A percentile compares a stretch with the other conserved stretches of the same genome.
phyloP scores from a whole-genome alignment of 1,140 invertebrate genomes.

The Nebria ingens region DNA sequence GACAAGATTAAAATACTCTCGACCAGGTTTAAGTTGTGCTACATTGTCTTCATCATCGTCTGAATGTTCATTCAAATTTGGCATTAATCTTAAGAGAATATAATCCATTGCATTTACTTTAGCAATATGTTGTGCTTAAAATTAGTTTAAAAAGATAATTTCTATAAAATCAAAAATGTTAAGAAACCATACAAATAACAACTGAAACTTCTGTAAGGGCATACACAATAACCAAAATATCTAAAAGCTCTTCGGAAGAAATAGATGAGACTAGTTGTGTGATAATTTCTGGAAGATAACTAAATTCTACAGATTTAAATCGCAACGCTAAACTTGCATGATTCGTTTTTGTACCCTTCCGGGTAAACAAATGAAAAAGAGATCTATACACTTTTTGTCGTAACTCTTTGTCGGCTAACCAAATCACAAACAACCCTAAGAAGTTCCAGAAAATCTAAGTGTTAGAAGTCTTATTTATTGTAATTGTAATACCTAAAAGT shows the following conservation, averaged over 20 bases:
- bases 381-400: not conserved
- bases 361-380: not conserved
- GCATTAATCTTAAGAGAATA: not conserved
- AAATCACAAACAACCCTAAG: not conserved
- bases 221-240: not conserved
- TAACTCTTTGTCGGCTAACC: not conserved
- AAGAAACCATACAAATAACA: not conserved
- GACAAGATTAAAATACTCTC: not conserved
- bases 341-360: not conserved
- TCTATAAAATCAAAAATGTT: not conserved
- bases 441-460: too few species aligned
- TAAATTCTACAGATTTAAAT: not conserved
- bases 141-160: not conserved
- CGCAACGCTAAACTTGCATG: not conserved
- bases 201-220: not conserved
- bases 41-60: not conserved
- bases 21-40: not conserved
- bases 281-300: conserved; percentile 6
- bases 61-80: not conserved
- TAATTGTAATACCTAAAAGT: not conserved
- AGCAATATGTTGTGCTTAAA: not conserved
- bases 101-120: not conserved
- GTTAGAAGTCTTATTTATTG: too few species aligned
- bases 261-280: not conserved
- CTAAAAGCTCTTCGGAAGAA: not conserved